Evolutionary conservation across 2,113 vertebrate species (phyloP).

Genomic region (Arvicanthis niloticus): DNA sequence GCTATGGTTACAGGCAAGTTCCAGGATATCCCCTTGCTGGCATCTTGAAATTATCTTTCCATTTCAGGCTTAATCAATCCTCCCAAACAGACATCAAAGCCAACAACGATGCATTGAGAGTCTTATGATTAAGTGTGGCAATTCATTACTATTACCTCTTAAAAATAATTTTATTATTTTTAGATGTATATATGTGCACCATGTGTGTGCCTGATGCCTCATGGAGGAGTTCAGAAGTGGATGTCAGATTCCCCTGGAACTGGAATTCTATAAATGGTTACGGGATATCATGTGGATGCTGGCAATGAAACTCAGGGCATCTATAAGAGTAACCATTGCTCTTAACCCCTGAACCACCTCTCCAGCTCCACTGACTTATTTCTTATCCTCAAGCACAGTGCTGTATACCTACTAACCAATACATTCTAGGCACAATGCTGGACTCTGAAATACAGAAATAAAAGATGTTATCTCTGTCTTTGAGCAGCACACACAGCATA

Average conservation of each 20-base stretch:
- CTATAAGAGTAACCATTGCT: not conserved
- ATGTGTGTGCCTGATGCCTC: not conserved
- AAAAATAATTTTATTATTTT: not conserved
- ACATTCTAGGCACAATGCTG: not conserved
- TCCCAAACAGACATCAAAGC: not conserved
- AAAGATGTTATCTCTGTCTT: not conserved
- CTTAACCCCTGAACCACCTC: not conserved
- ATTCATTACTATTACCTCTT: not conserved
- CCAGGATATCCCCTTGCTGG: not conserved
- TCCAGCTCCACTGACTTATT: not conserved
- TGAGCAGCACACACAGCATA: not conserved
- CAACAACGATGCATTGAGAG: not conserved
- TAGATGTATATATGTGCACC: not conserved
- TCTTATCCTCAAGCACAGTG: not conserved
- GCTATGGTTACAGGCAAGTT: not conserved
- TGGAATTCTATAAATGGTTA: not conserved
- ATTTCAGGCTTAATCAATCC: not conserved
- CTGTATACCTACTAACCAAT: not conserved
- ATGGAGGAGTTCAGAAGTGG: not conserved
- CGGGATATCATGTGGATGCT: not conserved
- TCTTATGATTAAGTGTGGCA: not conserved
- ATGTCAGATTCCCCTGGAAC: not conserved
- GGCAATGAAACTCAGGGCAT: not conserved
- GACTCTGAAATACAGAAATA: not conserved
- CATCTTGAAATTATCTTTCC: conserved; percentile 30